Percentiles rank a stretch among this genome's conserved stretches.
These are phyloP conservation scores for Odontocerum albicorne DNA, from an alignment of 2,888 invertebrate genomes.

Conservation along the genomic window DNA sequence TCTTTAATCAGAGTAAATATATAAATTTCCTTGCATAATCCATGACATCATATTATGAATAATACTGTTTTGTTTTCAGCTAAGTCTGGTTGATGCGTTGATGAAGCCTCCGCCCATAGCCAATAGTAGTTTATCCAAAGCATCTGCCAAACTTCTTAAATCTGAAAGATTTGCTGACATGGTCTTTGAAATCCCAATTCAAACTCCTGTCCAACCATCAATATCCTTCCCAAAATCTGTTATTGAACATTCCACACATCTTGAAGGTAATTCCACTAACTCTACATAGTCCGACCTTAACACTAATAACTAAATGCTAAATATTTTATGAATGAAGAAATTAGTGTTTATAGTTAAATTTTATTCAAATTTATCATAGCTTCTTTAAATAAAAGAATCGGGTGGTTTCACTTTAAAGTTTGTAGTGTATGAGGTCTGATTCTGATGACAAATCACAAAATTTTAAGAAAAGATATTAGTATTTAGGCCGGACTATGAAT, in stretches of 20 bases:
- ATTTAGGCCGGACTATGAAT: too few relatives aligned
- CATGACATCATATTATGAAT: constrained; percentile 14
- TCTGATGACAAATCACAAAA: too few relatives aligned
- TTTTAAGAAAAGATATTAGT: too few relatives aligned
- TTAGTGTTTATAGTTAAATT: too few relatives aligned
- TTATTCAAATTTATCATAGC: too few relatives aligned
- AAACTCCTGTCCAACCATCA: constrained; percentile 12
- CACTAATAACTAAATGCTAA: too few relatives aligned
- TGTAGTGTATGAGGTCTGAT: too few relatives aligned
- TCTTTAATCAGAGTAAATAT: too few relatives aligned
- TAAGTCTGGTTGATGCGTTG: constrained; percentile 62
- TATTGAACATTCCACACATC: constrained; percentile 5
- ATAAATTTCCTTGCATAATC: too few relatives aligned
- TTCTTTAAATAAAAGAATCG: too few relatives aligned
- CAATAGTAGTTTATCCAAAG: constrained; percentile 59
- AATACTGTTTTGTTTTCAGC: constrained; percentile 43
- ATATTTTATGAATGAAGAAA: too few relatives aligned
- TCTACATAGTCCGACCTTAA: not conserved
- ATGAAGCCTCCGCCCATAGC: constrained; percentile 60
- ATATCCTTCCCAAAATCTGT: not conserved
- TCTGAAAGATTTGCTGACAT: constrained; percentile 62
- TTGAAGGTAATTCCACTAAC: not conserved
- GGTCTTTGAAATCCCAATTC: constrained; percentile 60
- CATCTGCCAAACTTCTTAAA: constrained; percentile 58
- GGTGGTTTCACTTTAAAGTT: too few relatives aligned